Percentiles rank a stretch among this genome's conserved stretches.
Evolutionary conservation across 2,888 invertebrate genomes (phyloP).

Genomic region (Dichetophora obliterata): DNA sequence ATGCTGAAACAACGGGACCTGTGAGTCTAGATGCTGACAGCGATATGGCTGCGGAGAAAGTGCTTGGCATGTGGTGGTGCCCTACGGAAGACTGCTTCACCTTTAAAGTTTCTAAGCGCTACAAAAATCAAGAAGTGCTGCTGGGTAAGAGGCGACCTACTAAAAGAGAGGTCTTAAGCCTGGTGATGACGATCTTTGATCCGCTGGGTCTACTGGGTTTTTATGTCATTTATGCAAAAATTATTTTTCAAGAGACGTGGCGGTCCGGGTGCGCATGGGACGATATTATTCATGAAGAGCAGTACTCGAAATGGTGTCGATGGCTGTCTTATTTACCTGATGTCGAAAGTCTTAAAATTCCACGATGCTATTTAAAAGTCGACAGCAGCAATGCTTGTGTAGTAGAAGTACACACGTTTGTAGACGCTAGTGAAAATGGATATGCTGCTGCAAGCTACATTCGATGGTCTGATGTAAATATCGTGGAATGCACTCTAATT

Average conservation of each 20-base stretch:
- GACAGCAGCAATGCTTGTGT: neutral
- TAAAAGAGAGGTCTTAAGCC: slow-evolving; percentile 44
- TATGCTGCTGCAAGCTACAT: slow-evolving; percentile 43
- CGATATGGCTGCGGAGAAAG: too few species aligned
- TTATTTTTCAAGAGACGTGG: slow-evolving; percentile 43
- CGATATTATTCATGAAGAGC: slow-evolving; percentile 1
- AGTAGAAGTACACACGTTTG: slow-evolving; percentile 43
- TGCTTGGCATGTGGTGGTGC: too few species aligned
- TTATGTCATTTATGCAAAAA: slow-evolving; percentile 39
- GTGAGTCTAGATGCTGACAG: too few species aligned
- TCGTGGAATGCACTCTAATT: slow-evolving; percentile 30
- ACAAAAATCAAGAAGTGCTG: too few species aligned
- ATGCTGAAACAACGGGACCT: too few species aligned
- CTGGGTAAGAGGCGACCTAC: too few species aligned
- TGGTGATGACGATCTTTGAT: slow-evolving; percentile 40
- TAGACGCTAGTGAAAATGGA: slow-evolving; percentile 42
- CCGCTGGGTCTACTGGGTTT: slow-evolving; percentile 29
- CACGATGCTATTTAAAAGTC: slow-evolving; percentile 34
- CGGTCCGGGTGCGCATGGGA: slow-evolving; percentile 45
- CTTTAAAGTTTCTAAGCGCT: too few species aligned
- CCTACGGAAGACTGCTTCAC: too few species aligned
- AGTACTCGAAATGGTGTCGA: slow-evolving; percentile 38
- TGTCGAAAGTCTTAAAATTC: too few species aligned
- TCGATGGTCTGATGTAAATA: slow-evolving; percentile 9
- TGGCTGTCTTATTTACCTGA: too few species aligned